Evolutionary conservation across 2,888 invertebrate genomes (phyloP).

Genomic region (Euproctis similis): DNA sequence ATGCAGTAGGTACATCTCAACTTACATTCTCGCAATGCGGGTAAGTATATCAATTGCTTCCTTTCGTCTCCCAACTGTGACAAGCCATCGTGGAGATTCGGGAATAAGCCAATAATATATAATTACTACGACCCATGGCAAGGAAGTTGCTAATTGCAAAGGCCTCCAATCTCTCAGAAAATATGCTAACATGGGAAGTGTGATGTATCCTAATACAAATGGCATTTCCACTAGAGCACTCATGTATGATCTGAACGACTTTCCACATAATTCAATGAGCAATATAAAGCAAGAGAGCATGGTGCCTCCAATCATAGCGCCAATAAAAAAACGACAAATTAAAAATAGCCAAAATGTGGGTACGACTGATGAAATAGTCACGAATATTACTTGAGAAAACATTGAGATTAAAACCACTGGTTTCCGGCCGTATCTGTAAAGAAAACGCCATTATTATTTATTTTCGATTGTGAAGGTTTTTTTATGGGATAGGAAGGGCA

Average conservation of each 20-base stretch:
- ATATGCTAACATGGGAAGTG: conserved; percentile 76
- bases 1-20: conserved; percentile 1
- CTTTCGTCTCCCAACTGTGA: conserved; percentile 79
- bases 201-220: conserved; percentile 72
- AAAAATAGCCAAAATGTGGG: conserved; percentile 78
- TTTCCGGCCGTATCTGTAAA: conserved; percentile 79
- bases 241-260: conserved; percentile 69
- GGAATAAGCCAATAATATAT: conserved; percentile 82
- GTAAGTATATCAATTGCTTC: conserved; percentile 78
- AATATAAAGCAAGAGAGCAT: conserved; percentile 81
- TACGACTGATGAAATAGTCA: conserved; percentile 69
- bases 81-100: conserved; percentile 87
- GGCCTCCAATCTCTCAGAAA: conserved; percentile 76
- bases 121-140: conserved; percentile 70
- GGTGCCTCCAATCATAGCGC: conserved; percentile 78
- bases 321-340: conserved; percentile 74
- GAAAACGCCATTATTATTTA: too few species aligned
- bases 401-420: conserved; percentile 76
- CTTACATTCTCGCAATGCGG: conserved; percentile 74
- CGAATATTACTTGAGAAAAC: conserved; percentile 71
- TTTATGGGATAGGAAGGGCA: too few species aligned
- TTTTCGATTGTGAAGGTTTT: too few species aligned
- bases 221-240: conserved; percentile 74
- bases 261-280: conserved; percentile 77
- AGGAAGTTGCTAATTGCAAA: conserved; percentile 74